Base-by-base conservation (phyloP, 2,888 invertebrate species). In the Philaethria dido region DNA sequence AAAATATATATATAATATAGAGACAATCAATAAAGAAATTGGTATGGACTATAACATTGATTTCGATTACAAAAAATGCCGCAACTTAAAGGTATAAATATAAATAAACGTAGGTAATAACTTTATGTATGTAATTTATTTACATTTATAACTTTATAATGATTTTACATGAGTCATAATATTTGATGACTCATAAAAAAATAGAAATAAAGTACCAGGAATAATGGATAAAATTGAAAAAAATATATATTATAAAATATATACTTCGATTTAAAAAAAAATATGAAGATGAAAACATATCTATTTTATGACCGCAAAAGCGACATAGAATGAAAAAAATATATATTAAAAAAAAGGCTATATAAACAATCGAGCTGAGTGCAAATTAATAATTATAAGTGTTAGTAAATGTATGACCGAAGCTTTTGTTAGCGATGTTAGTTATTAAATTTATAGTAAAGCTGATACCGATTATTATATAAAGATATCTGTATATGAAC, bases 371-470 rank as follows among this genome's bases (percentile, higher is more conserved):
- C 0, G 20, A 54, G 20, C 14, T 14, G 54, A 36, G 55, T 42
- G 55, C 55, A 57, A 3, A 9, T 4, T 11, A n/a, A 25, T 22
- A 16, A 33, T 16, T 52, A 29, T 16, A 42, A 57, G 36, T 64
- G 55, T 64, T 55, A 64, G 54, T 55, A 54, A 42, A 62, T 57
- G 45, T 42, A 69, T 59, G 61, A 65, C 64, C 65, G 67, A 70
- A 69, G 72, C 70, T 52, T 65, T 59, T 45, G 69, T 68, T 68
- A 68, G 47, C 33, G 47, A 50, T 50, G 39, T 16, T 36, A 36
- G 11, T 44, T 60, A 33, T 33, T 33, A 52, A 44, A 29, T 60
- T 45, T 8, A 45, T 47, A 29, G 14, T 47, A n/a, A 62, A 62
- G 62, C 62, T 39, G 36, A 48, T 50, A 45, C 44, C 45, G 42